Percentiles rank a stretch among this genome's conserved stretches.
These are phyloP conservation scores for Chaetogeoica ovagalla DNA, from an alignment of 2,888 invertebrate genomes.

Conservation along the genomic window DNA sequence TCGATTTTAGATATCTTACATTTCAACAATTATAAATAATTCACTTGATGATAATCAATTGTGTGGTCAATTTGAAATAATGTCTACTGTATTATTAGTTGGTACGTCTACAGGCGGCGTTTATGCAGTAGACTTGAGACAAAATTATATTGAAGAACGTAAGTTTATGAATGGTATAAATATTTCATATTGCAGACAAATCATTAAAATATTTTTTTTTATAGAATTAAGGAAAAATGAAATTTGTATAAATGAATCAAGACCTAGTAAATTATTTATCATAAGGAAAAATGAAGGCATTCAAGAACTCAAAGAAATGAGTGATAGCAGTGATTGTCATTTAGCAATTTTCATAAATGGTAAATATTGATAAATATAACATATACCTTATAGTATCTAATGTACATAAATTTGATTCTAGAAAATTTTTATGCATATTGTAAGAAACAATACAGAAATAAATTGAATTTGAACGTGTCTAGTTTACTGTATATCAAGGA, in stretches of 20 bases:
- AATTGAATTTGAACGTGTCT: constrained; percentile 23
- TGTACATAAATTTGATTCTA: not conserved
- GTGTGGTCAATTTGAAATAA: constrained; percentile 45
- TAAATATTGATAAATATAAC: not conserved
- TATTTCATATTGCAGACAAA: not conserved
- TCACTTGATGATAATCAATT: constrained; percentile 10
- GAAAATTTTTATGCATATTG: constrained; percentile 42
- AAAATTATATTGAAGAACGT: constrained; percentile 29
- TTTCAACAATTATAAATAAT: constrained; percentile 24
- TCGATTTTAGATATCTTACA: constrained; percentile 31
- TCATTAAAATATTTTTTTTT: not conserved
- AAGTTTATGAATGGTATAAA: not conserved
- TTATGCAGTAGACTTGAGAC: constrained; percentile 43
- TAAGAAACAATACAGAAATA: constrained; percentile 23
- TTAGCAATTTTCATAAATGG: constrained; percentile 47
- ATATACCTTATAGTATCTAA: not conserved
- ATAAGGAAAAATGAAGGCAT: constrained; percentile 34
- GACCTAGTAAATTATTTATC: constrained; percentile 30
- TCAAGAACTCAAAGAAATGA: constrained; percentile 41
- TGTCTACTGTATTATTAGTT: constrained; percentile 42
- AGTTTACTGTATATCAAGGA: constrained; percentile 54
- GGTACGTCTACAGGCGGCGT: constrained; percentile 28
- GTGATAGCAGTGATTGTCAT: constrained; percentile 26
- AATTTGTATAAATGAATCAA: constrained; percentile 33
- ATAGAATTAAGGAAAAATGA: constrained; percentile 39